phyloP scores from a whole-genome alignment of 1,140 invertebrate species.

The Panagrolaimus sp. region DNA sequence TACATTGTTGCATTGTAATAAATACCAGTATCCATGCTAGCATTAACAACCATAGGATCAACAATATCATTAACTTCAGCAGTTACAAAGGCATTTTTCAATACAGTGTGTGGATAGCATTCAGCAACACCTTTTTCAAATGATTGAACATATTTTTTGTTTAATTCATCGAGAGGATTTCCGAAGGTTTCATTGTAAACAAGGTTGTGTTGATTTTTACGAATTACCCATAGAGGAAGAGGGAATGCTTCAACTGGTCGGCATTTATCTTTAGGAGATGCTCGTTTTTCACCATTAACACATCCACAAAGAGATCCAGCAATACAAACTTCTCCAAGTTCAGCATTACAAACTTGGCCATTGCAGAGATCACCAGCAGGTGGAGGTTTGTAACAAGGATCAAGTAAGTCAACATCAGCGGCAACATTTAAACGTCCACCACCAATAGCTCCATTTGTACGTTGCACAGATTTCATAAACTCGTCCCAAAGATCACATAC shows the following conservation, averaged over 20 bases:
- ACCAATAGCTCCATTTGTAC: conserved; percentile 44
- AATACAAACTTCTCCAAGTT: conserved; percentile 53
- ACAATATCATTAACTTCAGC: conserved; percentile 57
- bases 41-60: conserved; percentile 50
- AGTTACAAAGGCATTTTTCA: conserved; percentile 51
- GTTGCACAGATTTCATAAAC: conserved; percentile 42
- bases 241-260: conserved; percentile 50
- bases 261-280: conserved; percentile 38
- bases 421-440: conserved; percentile 50
- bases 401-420: conserved; percentile 47
- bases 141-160: conserved; percentile 49
- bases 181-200: conserved; percentile 52
- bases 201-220: conserved; percentile 42
- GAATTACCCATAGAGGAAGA: conserved; percentile 52
- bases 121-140: conserved; percentile 50
- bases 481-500: conserved; percentile 56
- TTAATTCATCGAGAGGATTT: conserved; percentile 47
- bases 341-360: conserved; percentile 43
- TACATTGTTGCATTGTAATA: conserved; percentile 55
- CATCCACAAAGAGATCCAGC: conserved; percentile 52
- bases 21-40: conserved; percentile 51
- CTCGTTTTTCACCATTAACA: conserved; percentile 50
- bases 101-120: conserved; percentile 53
- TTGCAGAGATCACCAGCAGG: conserved; percentile 48
- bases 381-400: conserved; percentile 46